phyloP scores from a whole-genome alignment of 2,113 vertebrate species.

The Symphodus melops region DNA sequence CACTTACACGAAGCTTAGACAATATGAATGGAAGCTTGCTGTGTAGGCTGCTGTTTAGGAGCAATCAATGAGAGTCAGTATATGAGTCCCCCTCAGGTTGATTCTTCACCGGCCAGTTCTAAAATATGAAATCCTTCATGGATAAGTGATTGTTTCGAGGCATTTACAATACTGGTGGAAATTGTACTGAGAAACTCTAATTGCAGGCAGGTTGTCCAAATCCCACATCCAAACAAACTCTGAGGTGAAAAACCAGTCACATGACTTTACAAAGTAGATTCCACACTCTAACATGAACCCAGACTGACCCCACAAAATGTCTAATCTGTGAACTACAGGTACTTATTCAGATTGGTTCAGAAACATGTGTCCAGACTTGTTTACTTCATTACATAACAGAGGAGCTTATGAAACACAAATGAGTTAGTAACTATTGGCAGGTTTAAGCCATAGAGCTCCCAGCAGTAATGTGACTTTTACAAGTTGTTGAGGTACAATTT shows the following conservation, averaged over 20 bases:
- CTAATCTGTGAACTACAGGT: constrained; percentile 25
- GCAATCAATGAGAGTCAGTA: too few species aligned
- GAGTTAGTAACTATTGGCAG: constrained; percentile 15
- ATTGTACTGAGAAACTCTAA: too few species aligned
- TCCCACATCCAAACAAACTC: constrained; percentile 18
- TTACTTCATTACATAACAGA: constrained; percentile 45
- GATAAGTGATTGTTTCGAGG: too few species aligned
- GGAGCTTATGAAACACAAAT: constrained; percentile 38
- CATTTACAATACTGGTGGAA: too few species aligned
- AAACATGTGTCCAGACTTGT: constrained; percentile 39
- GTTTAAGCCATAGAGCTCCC: neutral
- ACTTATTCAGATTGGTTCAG: constrained; percentile 45
- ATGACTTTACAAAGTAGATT: neutral
- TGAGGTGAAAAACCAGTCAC: constrained; percentile 3
- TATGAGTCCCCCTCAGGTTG: too few species aligned
- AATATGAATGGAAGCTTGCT: too few species aligned
- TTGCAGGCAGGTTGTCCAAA: too few species aligned
- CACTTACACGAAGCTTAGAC: too few species aligned
- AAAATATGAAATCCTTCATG: too few species aligned
- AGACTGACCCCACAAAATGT: constrained; percentile 20
- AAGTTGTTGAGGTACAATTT: constrained; percentile 7
- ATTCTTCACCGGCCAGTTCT: too few species aligned
- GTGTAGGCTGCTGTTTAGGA: too few species aligned
- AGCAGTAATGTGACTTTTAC: constrained; percentile 12
- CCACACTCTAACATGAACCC: constrained; percentile 15